Base-by-base conservation (phyloP, 2,113 vertebrate genomes). In the Isichthys henryi region DNA sequence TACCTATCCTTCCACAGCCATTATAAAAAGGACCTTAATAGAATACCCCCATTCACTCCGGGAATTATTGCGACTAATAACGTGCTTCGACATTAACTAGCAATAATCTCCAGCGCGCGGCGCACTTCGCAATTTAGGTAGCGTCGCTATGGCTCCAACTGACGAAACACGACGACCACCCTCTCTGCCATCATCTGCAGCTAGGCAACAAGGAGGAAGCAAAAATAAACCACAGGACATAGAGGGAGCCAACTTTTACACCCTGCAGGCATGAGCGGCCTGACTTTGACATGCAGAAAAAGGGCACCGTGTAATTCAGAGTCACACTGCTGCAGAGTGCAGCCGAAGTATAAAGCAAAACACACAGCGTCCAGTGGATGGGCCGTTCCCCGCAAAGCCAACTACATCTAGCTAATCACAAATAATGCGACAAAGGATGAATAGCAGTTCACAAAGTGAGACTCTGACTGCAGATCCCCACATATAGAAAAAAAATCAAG, bases 201-300 rank as follows among this genome's bases (percentile, higher is more conserved):
- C 70, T 53, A 31, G 62, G 45, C 62, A 39, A 50, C 62, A 46
- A 52, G 31, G 48, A 49, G 13, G 48, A 23, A 70, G 62, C 66
- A 88, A 43, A 88, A 88, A 88, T 80, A 88, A 88, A 50, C 88
- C 70, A 10, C 70, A 82, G 56, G 66, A 74, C n/a, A 39, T n/a
- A 43, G 27, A 62, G 45, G 15, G 21, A 46, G 43, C 45, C 62
- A 45, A 45, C 23, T 86, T 50, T 86, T 50, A 86, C 83, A 86
- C 83, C 83, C 45, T n/a, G 10, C 46, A 50, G 83, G 83, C n/a
- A 50, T 77, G 56, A 74, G 39, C n/a, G 58, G 23, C 56, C 88
- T 88, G 88, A 46, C 88, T 49, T 66, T 88, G 27, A 27, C 53
- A 23, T 35, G 31, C 21, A 88, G 83, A 21, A 46, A 39, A 86